These are phyloP conservation scores for Holacanthella duospinosa DNA, from an alignment of 2,888 invertebrate genomes.

Conservation along the genomic window DNA sequence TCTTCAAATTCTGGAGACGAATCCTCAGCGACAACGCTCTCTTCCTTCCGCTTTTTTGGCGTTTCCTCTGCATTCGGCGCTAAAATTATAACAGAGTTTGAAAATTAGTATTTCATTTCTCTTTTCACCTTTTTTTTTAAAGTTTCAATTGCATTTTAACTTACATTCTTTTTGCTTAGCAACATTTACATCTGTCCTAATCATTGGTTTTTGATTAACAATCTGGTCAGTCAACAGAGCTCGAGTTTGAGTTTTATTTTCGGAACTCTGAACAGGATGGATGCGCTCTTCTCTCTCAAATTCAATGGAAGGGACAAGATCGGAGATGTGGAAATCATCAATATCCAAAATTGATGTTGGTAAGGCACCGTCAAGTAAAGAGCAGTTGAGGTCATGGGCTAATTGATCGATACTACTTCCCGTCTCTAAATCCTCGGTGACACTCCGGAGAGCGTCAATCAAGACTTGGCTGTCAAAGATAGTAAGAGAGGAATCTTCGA, in stretches of 20 bases:
- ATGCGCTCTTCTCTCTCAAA: too few relatives aligned
- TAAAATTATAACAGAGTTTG: too few relatives aligned
- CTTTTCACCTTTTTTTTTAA: too few relatives aligned
- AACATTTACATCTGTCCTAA: too few relatives aligned
- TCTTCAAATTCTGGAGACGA: not conserved
- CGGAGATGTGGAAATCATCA: constrained; percentile 1
- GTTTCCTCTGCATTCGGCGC: constrained; percentile 2
- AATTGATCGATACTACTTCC: not conserved
- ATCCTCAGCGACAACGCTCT: not conserved
- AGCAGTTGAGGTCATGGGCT: not conserved
- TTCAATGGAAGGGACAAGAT: not conserved
- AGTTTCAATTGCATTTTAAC: too few relatives aligned
- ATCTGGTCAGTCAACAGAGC: too few relatives aligned
- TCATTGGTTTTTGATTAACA: too few relatives aligned
- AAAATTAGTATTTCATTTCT: too few relatives aligned
- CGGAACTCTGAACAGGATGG: too few relatives aligned
- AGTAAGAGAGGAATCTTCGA: not conserved
- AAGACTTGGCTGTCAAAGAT: constrained; percentile 6
- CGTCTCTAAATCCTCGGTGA: not conserved
- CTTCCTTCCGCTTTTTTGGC: not conserved
- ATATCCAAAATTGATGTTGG: not conserved
- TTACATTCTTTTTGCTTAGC: too few relatives aligned
- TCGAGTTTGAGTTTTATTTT: too few relatives aligned
- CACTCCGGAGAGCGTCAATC: not conserved
- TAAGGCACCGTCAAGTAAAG: constrained; percentile 2